These are phyloP conservation scores for Nasalis larvatus DNA, from an alignment of 2,113 vertebrate species.

Conservation along the genomic window DNA sequence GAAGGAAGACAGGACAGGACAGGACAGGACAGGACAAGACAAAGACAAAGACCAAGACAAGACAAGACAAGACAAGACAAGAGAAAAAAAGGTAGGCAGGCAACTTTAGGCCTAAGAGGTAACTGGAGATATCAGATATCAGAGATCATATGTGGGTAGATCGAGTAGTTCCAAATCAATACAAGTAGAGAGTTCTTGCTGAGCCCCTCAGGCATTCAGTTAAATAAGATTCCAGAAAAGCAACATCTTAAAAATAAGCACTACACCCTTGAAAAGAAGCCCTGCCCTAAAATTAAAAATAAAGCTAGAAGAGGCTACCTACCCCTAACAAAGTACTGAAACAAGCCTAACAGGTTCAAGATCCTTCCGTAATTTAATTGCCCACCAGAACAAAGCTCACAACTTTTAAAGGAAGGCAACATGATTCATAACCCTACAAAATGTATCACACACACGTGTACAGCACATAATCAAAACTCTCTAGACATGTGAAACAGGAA, in stretches of 20 bases:
- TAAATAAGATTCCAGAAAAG: not conserved
- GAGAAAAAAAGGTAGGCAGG: too few species aligned
- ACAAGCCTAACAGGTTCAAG: not conserved
- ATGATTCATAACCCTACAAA: not conserved
- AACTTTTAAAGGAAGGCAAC: not conserved
- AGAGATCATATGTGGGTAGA: not conserved
- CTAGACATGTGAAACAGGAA: not conserved
- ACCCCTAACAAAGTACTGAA: not conserved
- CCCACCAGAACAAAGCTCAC: not conserved
- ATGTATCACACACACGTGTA: not conserved
- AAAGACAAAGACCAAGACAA: too few species aligned
- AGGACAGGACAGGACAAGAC: too few species aligned
- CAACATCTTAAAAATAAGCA: not conserved
- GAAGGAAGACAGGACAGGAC: too few species aligned
- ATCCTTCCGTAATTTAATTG: not conserved
- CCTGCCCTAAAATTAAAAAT: not conserved
- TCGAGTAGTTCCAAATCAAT: not conserved
- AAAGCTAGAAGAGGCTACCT: not conserved
- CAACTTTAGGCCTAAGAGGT: not conserved
- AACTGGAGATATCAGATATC: not conserved
- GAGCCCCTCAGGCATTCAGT: not conserved
- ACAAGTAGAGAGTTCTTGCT: not conserved
- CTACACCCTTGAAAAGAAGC: not conserved
- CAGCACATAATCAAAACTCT: not conserved
- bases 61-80: rapidly evolving